These are phyloP conservation scores for Vultur gryphus DNA, from an alignment of 2,797 vertebrate genomes.

Conservation along the genomic window DNA sequence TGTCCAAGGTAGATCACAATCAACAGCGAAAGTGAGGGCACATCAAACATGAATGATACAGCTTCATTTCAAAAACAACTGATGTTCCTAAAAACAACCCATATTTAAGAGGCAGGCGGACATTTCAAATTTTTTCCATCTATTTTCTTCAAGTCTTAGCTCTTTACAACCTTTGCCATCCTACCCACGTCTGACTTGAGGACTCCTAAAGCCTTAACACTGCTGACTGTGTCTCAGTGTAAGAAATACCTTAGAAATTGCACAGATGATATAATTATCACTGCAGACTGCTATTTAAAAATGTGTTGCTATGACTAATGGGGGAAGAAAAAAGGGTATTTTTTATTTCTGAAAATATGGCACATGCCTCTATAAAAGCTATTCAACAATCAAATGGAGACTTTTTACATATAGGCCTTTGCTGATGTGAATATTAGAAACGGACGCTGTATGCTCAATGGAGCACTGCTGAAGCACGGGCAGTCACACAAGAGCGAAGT, in stretches of 20 bases:
- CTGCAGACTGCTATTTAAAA: neutral
- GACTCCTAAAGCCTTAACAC: neutral
- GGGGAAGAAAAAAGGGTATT: neutral
- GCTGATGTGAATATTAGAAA: neutral
- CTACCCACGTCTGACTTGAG: neutral
- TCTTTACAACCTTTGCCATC: neutral
- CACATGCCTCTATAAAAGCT: neutral
- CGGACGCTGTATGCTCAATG: neutral
- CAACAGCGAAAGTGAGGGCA: neutral
- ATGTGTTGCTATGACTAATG: neutral
- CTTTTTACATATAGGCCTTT: neutral
- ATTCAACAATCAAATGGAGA: neutral
- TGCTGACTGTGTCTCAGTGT: neutral
- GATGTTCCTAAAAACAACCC: neutral
- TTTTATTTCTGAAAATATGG: neutral
- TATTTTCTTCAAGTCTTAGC: neutral
- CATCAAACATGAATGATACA: neutral
- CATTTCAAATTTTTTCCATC: fast-evolving
- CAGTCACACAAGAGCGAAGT: neutral
- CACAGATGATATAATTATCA: neutral
- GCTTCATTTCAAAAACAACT: neutral
- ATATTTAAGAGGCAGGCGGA: neutral
- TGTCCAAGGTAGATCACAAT: neutral
- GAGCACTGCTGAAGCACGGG: neutral
- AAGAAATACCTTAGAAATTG: neutral